phyloP scores from a whole-genome alignment of 2,113 vertebrate genomes.

The Caretta caretta region DNA sequence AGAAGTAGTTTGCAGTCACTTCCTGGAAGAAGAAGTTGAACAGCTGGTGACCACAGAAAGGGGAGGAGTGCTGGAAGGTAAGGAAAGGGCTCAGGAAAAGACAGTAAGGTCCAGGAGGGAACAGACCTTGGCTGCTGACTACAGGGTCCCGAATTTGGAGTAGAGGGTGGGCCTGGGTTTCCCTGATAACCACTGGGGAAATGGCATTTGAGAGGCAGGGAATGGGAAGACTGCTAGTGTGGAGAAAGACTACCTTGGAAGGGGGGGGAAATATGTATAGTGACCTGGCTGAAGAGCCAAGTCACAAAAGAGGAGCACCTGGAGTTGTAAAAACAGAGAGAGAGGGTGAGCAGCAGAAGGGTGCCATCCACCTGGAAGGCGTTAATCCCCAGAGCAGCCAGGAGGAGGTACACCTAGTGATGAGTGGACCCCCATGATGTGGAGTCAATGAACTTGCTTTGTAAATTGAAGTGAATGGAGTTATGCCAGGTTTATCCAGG shows the following conservation, averaged over 20 bases:
- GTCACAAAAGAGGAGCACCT: background rate
- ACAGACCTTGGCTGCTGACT: background rate
- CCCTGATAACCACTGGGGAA: background rate
- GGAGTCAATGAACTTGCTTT: background rate
- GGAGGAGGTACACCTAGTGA: too few species aligned
- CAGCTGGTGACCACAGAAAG: background rate
- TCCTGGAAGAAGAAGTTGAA: background rate
- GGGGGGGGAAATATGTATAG: background rate
- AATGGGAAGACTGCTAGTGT: background rate
- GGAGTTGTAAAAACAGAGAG: background rate
- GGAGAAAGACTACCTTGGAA: background rate
- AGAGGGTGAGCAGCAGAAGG: background rate
- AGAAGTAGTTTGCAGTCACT: background rate
- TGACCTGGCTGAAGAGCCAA: background rate
- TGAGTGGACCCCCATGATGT: background rate
- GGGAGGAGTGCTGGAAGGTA: background rate
- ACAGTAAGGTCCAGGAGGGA: background rate
- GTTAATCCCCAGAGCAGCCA: background rate
- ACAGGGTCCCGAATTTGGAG: background rate
- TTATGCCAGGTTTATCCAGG: background rate
- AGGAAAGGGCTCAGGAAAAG: background rate
- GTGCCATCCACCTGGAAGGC: background rate
- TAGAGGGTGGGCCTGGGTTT: background rate
- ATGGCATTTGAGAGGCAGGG: background rate
- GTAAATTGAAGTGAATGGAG: background rate